Conservation (phyloP, 2,888 invertebrate species). For the Entomobrya proxima region DNA sequence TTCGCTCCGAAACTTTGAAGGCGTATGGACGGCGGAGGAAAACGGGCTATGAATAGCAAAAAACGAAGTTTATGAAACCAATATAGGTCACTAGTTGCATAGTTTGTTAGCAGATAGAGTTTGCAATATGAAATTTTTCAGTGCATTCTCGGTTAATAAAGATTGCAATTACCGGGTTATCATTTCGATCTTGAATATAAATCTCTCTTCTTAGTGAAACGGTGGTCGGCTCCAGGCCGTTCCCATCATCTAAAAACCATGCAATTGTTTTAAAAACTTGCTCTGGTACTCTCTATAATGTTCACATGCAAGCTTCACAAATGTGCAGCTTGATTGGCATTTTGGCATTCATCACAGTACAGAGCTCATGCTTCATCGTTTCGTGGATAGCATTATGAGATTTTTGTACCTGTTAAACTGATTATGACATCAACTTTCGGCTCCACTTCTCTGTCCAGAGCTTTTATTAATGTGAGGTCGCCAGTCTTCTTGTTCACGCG, state of each 20-base stretch:
- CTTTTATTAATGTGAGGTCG: conserved; percentile 84
- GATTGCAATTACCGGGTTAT: conserved; percentile 66
- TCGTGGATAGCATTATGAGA: too few relatives aligned
- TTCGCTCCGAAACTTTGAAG: conserved; percentile 84
- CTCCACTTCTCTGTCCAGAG: conserved; percentile 85
- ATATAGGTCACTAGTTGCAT: neutral
- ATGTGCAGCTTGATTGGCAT: neutral
- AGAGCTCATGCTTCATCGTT: neutral
- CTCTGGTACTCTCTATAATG: neutral
- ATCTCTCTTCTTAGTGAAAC: conserved; percentile 87
- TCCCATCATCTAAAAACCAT: conserved; percentile 73
- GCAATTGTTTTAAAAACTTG: too few relatives aligned
- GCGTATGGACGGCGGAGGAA: conserved; percentile 87
- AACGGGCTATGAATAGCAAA: conserved; percentile 78
- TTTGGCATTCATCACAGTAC: neutral
- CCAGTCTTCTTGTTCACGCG: conserved; percentile 87
- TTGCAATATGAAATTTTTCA: too few relatives aligned
- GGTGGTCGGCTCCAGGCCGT: conserved; percentile 86
- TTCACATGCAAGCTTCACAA: neutral
- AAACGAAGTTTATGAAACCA: neutral
- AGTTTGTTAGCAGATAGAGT: too few relatives aligned
- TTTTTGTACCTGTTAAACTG: conserved; percentile 84
- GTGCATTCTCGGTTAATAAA: too few relatives aligned
- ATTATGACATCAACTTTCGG: conserved; percentile 87
- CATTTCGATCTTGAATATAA: conserved; percentile 76